Percentiles rank a stretch among this genome's conserved stretches.
phyloP scores from a whole-genome alignment of 2,113 vertebrate species.

The Lathamus discolor region DNA sequence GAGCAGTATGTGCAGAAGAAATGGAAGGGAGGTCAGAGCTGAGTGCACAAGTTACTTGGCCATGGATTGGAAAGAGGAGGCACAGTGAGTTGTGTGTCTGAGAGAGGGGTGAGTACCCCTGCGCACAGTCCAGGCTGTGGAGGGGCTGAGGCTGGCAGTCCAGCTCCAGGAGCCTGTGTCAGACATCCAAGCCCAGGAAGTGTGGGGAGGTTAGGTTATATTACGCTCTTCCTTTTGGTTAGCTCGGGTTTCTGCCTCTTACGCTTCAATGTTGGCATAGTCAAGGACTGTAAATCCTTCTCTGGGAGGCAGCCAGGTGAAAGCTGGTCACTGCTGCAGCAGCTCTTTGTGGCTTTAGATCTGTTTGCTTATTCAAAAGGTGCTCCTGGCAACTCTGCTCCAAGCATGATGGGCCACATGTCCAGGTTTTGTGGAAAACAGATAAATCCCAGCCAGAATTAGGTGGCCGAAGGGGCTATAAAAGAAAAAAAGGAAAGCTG shows the following conservation, averaged over 20 bases:
- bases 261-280: background rate
- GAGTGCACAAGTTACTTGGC: background rate
- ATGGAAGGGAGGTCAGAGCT: background rate
- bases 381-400: background rate
- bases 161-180: background rate
- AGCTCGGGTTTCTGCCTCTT: constrained; percentile 20
- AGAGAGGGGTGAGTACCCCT: background rate
- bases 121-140: background rate
- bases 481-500: background rate
- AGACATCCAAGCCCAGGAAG: background rate
- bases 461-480: background rate
- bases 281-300: background rate
- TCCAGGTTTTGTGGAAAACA: background rate
- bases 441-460: background rate
- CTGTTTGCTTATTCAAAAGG: background rate
- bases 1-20: background rate
- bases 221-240: background rate
- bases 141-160: background rate
- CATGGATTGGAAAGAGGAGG: background rate
- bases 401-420: fast-evolving
- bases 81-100: background rate
- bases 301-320: constrained; percentile 13
- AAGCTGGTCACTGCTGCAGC: background rate
- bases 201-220: background rate
- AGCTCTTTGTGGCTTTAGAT: background rate